Evolutionary conservation across 1,140 invertebrate species (phyloP), one percentile per base, ranked within the genome.

Genomic region (Thaumetopoea pityocampa): DNA sequence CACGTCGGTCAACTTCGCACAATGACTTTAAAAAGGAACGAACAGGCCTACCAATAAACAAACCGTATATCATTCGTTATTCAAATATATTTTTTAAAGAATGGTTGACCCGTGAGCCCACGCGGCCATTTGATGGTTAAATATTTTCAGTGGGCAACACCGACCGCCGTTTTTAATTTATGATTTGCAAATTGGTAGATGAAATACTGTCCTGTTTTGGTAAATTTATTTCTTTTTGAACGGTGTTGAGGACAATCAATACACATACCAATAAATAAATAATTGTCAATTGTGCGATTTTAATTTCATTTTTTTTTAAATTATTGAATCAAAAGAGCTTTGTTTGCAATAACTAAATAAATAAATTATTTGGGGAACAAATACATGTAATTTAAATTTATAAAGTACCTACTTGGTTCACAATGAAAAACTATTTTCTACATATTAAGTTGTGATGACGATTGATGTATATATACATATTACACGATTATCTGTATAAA

Each of bases 31-130:
- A 69, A 80, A 67, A 76, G 59, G 61, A 72, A 70, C 65, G 63
- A 47, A 65, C 62, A 63, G 63, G 66, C 76, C 68, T 72, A 71
- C 79, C 70, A 81, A 83, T 83, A 83, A 83, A 83, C 79, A 83
- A 81, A 79, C 69, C 77, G 74, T 83, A 83, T 72, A 81, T 83
- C 79, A 83, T 83, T 81, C 72, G 45, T 67, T 79, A 77, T 80
- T 80, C 74, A 83, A 83, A 83, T 80, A 80, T 61, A 63, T 68
- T 72, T n/a, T 62, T 67, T 64, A 51, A 62, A 65, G 70, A 79
- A 83, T 70, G 74, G 72, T 65, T 80, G 72, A 83, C 79, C 79
- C 71, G 58, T 67, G 60, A 68, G 70, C 70, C 72, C 73, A 79
- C 74, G 70, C 68, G 76, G 69, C 76, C 68, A 76, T 77, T 77